Evolutionary conservation across 2,797 vertebrate species (phyloP), one percentile per base, ranked within the genome.

Genomic region (Crenuchus spilurus): DNA sequence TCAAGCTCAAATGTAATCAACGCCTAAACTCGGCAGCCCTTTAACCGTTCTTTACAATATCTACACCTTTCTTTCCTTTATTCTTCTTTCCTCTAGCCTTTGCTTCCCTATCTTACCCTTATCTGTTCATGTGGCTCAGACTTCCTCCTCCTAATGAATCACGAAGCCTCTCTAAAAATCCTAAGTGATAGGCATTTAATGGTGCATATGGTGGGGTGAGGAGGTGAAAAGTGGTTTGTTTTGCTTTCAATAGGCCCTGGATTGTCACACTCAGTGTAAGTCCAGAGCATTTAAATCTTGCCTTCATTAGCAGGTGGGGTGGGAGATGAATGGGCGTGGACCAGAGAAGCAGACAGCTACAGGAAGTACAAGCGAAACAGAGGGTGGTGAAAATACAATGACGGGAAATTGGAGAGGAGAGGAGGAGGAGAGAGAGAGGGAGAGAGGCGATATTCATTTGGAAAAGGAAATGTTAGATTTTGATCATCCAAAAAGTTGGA

Each of bases 61-160:
- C n/a, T n/a, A n/a, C 54, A 30, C 46, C 10, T 33, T 39, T 41
- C 48, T 52, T 10, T 16, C 14, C 16, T 31, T 54, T 6, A 7
- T 4, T n/a, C 33, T 39, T 16, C n/a, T n/a, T 60, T 14, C 4
- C 80, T 82, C 80, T 81, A 79, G 85, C 84, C 80, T n/a, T n/a
- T n/a, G n/a, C n/a, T n/a, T n/a, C 73, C 66, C 87, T 70, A 7
- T 80, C 78, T 83, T 87, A 91, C 13, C 80, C 78, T 83, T 87
- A 91, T 92, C 89, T 92, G 89, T 91, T 90, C 84, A 80, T 84
- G 80, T 91, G 88, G 89, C 89, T 92, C 90, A 90, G 87, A 92
- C 93, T 94, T 95, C 91, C 92, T 93, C 88, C 91, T 87, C 88
- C 89, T 94, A 95, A 94, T 93, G 92, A 94, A 94, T 94, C 87